These are phyloP conservation scores for Hippolais icterina DNA, from an alignment of 2,113 vertebrate genomes.

Conservation along the genomic window DNA sequence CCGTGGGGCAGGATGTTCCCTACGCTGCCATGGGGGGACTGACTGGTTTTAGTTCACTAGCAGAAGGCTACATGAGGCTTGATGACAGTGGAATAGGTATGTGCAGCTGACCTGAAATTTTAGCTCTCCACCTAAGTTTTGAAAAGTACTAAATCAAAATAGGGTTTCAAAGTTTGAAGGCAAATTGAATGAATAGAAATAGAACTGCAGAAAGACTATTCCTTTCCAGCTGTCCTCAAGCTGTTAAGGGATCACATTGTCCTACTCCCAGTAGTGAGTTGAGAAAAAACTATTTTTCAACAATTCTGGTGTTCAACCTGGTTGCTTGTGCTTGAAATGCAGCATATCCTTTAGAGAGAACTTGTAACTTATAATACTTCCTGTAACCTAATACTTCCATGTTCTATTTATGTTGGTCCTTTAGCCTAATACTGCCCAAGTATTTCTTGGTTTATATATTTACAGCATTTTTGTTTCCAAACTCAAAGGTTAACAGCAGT, in stretches of 20 bases:
- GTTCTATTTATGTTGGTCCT: background rate
- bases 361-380: background rate
- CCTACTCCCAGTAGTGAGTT: background rate
- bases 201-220: background rate
- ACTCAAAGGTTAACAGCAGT: background rate
- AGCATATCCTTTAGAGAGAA: background rate
- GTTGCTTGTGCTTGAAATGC: background rate
- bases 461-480: background rate
- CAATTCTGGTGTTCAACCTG: background rate
- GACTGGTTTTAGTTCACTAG: conserved; percentile 88
- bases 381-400: background rate
- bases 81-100: conserved; percentile 80
- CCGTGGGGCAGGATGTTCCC: conserved; percentile 82
- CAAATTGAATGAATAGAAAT: background rate
- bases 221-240: background rate
- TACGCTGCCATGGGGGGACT: conserved; percentile 90
- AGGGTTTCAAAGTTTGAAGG: background rate
- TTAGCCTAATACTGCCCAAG: background rate
- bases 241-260: background rate
- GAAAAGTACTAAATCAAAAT: background rate
- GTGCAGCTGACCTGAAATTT: background rate
- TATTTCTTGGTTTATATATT: background rate
- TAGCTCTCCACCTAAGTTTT: background rate
- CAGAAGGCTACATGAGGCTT: conserved; percentile 85
- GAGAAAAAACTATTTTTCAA: background rate